Base-by-base conservation (phyloP, 2,888 invertebrate species). In the Creontiades dilutus region DNA sequence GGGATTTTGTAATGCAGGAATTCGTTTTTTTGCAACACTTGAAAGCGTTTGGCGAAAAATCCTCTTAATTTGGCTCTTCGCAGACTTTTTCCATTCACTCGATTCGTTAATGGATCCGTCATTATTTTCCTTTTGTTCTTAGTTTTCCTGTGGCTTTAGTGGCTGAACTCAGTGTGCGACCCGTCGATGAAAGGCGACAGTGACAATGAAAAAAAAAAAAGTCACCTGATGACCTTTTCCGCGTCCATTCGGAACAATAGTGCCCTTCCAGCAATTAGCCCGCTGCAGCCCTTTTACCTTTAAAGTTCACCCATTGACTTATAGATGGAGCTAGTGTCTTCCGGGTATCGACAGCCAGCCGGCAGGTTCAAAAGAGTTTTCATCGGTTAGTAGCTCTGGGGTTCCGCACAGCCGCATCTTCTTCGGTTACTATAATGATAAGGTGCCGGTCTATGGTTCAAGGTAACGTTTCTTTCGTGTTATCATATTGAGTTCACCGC, bases 201-300 rank as follows among this genome's bases (percentile, higher is more conserved):
- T 13, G 80, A 80, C 80, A 80, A 37, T 37, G 37, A 2, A 7
- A 52, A 52, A 46, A 68, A 86, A 75, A 19, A 75, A 48, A 23
- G 75, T 75, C 75, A 13, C 55, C 48, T 46, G 86, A 86, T 86
- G 75, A 86, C 86, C 86, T 86, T 86, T 86, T 75, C 55, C 86
- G 16, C 86, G 16, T 23, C 75, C 28, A 16, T n/a, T 13, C 23
- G 13, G 28, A 86, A 86, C 86, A 86, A 86, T 75, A 86, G 86
- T 46, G 27, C 37, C 85, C 19, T 61, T 85, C 57, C 75, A 75
- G 68, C 75, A 86, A 86, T 86, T 86, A 86, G 85, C 57, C n/a
- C 28, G 11, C 23, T 14, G 23, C 28, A 68, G 28, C 85, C 85
- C 85, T 85, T 61, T 85, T 16, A 55, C 85, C 85, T 57, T 85